Evolutionary conservation across 2,888 invertebrate species (phyloP), one percentile per base, ranked within the genome.

Genomic region (Heteromurus nitidus): DNA sequence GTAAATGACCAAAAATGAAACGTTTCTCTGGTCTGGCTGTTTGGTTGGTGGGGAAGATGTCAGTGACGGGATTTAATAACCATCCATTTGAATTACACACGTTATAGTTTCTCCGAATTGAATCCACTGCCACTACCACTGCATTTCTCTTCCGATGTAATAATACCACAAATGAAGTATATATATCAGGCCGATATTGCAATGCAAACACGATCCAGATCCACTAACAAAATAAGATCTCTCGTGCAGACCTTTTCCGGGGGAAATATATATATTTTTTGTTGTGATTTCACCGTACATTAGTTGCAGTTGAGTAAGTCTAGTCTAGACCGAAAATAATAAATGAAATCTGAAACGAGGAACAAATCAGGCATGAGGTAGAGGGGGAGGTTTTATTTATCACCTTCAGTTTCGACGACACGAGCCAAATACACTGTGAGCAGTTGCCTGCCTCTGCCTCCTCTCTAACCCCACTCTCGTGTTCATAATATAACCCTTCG

Each of bases 331-430:
- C 55, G 18, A 65, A 65, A 74, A 55, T 65, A 74, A 74, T 65
- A 74, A 74, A 74, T 74, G 50, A 50, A 73, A 74, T 74, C 24
- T 22, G 31, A 18, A 20, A 18, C 53, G 65, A 53, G 42, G 22
- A 74, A 55, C 74, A 65, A 74, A 55, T 62, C 55, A 74, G 64
- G 36, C 74, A 74, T 64, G 65, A 74, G 62, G 36, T 58, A 53
- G 62, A 47, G 47, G 55, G 74, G 74, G 74, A 74, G 20, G 24
- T 74, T 74, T 74, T 74, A 74, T 74, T 74, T 74, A 74, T 74
- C 74, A 65, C 74, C 53, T 73, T 22, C 50, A 55, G 24, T n/a
- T n/a, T n/a, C n/a, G n/a, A n/a, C 55, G 20, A 50, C 20, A 55
- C 55, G 24, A 24, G 36, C 7, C 55, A 55, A 55, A 7, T 3